phyloP scores from a whole-genome alignment of 2,888 invertebrate genomes.

The Leuctra nigra region DNA sequence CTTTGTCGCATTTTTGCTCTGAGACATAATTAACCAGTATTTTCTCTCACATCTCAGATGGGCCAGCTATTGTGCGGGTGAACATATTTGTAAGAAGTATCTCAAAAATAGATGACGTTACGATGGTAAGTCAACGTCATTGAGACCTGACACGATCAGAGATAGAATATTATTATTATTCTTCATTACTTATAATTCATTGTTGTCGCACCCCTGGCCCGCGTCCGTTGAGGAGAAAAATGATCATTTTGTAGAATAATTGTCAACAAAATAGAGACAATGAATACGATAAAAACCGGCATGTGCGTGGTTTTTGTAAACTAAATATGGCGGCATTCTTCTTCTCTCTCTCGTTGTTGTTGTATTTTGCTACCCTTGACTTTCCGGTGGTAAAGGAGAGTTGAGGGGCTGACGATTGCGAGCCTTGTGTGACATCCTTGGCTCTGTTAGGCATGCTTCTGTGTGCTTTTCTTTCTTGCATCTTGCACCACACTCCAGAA shows the following conservation, averaged over 20 bases:
- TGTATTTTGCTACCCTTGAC: constrained; percentile 6
- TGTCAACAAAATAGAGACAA: not conserved
- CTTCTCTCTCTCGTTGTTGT: constrained; percentile 16
- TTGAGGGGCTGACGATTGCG: constrained; percentile 4
- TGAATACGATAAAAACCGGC: not conserved
- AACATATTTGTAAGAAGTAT: constrained; percentile 99
- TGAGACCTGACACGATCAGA: not conserved
- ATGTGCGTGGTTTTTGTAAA: not conserved
- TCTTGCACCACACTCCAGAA: not conserved
- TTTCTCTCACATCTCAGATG: constrained; percentile 52
- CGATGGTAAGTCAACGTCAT: constrained; percentile 79
- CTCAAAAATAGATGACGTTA: constrained; percentile 98
- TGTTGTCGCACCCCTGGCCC: constrained; percentile 16
- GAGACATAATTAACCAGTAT: constrained; percentile 22
- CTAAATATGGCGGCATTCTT: constrained; percentile 8
- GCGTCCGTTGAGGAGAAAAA: not conserved
- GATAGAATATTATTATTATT: constrained; percentile 13
- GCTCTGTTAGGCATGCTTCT: too few species aligned
- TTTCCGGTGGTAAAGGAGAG: not conserved
- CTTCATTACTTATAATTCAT: not conserved
- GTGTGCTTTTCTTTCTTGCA: not conserved
- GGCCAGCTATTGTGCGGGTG: constrained; percentile 92
- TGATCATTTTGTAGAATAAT: not conserved
- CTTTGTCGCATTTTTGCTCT: constrained; percentile 3
- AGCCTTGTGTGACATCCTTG: constrained; percentile 9